Conservation (phyloP, 2,888 invertebrate genomes). For the Eubasilissa splendida region DNA sequence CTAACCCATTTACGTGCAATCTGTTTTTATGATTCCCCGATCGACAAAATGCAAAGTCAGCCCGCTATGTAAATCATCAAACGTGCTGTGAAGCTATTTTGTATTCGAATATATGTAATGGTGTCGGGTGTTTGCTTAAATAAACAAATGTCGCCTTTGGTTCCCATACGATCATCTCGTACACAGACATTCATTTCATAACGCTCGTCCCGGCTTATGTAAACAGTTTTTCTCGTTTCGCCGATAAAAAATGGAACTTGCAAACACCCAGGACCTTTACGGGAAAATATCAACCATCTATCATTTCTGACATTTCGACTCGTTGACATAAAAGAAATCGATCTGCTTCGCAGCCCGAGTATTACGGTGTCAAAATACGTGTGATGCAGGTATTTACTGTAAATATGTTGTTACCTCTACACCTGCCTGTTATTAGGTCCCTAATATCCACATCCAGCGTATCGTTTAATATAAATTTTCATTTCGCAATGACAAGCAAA, state of each 20-base stretch:
- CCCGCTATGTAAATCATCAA: slow-evolving; percentile 36
- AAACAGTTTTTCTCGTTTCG: slow-evolving; percentile 45
- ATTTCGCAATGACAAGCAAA: too few relatives aligned
- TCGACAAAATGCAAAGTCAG: slow-evolving; percentile 30
- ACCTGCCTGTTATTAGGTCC: not conserved
- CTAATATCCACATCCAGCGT: too few relatives aligned
- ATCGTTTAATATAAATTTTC: too few relatives aligned
- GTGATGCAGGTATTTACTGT: slow-evolving; percentile 30
- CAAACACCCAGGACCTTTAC: slow-evolving; percentile 15
- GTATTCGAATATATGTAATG: slow-evolving; percentile 49
- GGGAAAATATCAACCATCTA: not conserved
- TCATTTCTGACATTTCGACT: slow-evolving; percentile 41
- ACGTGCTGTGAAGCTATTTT: slow-evolving; percentile 38
- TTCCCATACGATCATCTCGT: slow-evolving; percentile 39
- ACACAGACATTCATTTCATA: slow-evolving; percentile 32
- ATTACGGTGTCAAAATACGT: slow-evolving; percentile 27
- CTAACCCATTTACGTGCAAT: slow-evolving; percentile 49
- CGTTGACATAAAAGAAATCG: slow-evolving; percentile 42
- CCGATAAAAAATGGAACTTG: slow-evolving; percentile 7
- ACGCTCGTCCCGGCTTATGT: slow-evolving; percentile 44
- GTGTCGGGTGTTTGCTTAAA: slow-evolving; percentile 51
- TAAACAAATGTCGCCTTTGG: slow-evolving; percentile 50
- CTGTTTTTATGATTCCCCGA: slow-evolving; percentile 41
- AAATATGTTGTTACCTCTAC: not conserved
- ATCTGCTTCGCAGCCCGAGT: slow-evolving; percentile 8